Percentiles rank a stretch among this genome's conserved stretches.
These are phyloP conservation scores for Canis aureus DNA, from an alignment of 2,113 vertebrate species.

Conservation along the genomic window DNA sequence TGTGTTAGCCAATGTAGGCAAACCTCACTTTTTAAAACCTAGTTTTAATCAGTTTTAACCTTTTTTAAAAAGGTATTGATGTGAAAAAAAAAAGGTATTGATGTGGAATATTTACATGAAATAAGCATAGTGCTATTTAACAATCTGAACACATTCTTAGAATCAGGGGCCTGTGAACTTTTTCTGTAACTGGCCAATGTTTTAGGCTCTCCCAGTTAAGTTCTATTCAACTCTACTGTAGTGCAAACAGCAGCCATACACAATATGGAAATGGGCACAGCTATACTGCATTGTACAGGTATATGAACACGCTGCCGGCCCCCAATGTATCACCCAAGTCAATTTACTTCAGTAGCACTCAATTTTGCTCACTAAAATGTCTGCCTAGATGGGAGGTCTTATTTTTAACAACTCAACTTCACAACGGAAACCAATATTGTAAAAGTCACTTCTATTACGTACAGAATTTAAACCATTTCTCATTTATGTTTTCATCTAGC, in stretches of 20 bases:
- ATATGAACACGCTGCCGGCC: not conserved
- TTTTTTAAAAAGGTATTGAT: not conserved
- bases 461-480: not conserved
- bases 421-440: not conserved
- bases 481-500: not conserved
- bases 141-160: not conserved
- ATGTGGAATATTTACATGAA: not conserved
- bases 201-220: not conserved
- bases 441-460: not conserved
- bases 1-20: not conserved
- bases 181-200: not conserved
- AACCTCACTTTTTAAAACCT: not conserved
- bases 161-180: not conserved
- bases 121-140: not conserved
- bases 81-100: not conserved
- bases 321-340: not conserved
- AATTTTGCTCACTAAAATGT: not conserved
- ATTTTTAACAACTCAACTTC: constrained; percentile 23
- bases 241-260: not conserved
- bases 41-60: not conserved
- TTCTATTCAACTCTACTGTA: not conserved
- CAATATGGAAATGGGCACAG: not conserved
- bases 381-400: not conserved
- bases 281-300: not conserved
- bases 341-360: not conserved